Evolutionary conservation across 2,797 vertebrate species (phyloP).

Genomic region (Myotis myotis): DNA sequence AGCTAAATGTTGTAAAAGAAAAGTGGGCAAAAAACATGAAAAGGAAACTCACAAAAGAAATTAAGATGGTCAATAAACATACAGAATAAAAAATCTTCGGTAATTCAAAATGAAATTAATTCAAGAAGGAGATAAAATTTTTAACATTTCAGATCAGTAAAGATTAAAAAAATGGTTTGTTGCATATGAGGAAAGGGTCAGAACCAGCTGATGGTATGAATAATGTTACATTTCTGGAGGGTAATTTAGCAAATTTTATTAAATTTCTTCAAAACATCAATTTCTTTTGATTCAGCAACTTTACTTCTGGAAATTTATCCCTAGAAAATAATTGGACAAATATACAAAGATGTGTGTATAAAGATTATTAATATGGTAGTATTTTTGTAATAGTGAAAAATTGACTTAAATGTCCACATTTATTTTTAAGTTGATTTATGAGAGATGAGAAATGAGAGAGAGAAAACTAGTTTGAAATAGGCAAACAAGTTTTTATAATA

Average conservation of each 20-base stretch:
- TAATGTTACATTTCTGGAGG: background rate
- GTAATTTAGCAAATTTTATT: conserved; percentile 30
- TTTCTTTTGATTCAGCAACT: conserved; percentile 26
- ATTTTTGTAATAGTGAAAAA: conserved; percentile 35
- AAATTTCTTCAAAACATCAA: background rate
- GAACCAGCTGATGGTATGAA: background rate
- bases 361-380: background rate
- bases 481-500: background rate
- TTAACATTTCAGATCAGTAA: conserved; percentile 32
- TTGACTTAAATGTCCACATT: background rate
- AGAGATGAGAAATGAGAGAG: background rate
- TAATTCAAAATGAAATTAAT: conserved; percentile 28
- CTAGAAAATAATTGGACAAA: conserved; percentile 36
- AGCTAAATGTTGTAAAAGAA: conserved; percentile 8
- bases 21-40: background rate
- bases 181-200: background rate
- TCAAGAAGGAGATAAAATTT: background rate
- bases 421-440: conserved; percentile 2
- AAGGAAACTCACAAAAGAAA: conserved; percentile 13
- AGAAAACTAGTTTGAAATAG: background rate
- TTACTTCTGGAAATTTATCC: conserved; percentile 28
- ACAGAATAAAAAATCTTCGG: background rate
- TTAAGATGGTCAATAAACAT: background rate
- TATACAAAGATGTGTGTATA: background rate
- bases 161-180: background rate